These are phyloP conservation scores for Dufourea novaeangliae DNA, from an alignment of 1,140 invertebrate genomes.

Conservation along the genomic window DNA sequence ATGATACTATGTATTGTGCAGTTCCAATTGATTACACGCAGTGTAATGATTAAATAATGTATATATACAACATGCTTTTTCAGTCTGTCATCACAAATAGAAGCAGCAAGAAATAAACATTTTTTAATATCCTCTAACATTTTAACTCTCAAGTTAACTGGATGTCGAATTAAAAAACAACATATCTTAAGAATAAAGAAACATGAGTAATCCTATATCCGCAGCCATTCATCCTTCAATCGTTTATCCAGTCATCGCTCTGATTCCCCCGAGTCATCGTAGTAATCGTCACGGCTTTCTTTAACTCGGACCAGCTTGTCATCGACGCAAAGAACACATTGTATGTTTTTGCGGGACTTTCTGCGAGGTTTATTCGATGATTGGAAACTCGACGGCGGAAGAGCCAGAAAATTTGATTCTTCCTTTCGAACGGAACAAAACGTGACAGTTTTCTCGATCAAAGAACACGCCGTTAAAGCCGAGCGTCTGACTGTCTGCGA, in stretches of 20 bases:
- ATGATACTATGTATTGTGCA: no score
- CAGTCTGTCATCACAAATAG: no score
- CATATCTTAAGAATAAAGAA: no score
- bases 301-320: neutral
- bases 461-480: slow-evolving; percentile 34
- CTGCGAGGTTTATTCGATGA: slow-evolving; percentile 43
- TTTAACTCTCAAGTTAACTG: no score
- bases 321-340: neutral
- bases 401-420: slow-evolving; percentile 48
- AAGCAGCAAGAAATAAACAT: no score
- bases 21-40: no score
- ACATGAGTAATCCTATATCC: no score
- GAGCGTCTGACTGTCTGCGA: slow-evolving; percentile 20
- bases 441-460: slow-evolving; percentile 51
- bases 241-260: neutral
- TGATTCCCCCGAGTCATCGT: neutral
- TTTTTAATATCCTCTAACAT: no score
- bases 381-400: slow-evolving; percentile 36
- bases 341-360: slow-evolving; percentile 7
- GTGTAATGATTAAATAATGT: no score
- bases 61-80: no score
- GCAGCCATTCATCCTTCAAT: no score
- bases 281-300: neutral
- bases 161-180: no score
- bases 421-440: slow-evolving; percentile 31